phyloP scores from a whole-genome alignment of 2,113 vertebrate genomes.

The Mugil cephalus region DNA sequence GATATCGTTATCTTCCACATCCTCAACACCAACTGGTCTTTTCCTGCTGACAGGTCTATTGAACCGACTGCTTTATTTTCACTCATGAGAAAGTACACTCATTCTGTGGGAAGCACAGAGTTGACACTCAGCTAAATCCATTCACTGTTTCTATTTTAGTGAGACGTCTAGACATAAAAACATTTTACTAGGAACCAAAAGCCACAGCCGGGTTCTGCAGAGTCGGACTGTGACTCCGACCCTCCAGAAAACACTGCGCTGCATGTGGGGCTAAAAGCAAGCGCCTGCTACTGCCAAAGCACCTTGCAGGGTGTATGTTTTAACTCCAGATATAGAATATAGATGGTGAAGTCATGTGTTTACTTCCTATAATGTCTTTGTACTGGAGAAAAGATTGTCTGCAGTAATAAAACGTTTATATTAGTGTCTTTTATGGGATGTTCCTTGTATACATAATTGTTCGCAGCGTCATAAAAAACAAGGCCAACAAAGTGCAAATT shows the following conservation, averaged over 20 bases:
- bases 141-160: slow-evolving; percentile 73
- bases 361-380: slow-evolving; percentile 56
- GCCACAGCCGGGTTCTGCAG: slow-evolving; percentile 58
- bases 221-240: slow-evolving; percentile 39
- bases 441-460: slow-evolving; percentile 80
- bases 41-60: slow-evolving; percentile 40
- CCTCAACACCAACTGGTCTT: slow-evolving; percentile 29
- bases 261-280: slow-evolving; percentile 31
- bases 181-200: slow-evolving; percentile 71
- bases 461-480: slow-evolving; percentile 76
- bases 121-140: slow-evolving; percentile 63
- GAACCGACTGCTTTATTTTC: slow-evolving; percentile 33
- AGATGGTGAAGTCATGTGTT: slow-evolving; percentile 68
- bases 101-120: slow-evolving; percentile 38
- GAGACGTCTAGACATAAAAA: slow-evolving; percentile 78
- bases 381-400: slow-evolving; percentile 72
- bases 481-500: slow-evolving; percentile 75
- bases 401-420: slow-evolving; percentile 79
- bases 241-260: slow-evolving; percentile 11
- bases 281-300: slow-evolving; percentile 52
- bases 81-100: slow-evolving; percentile 69
- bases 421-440: slow-evolving; percentile 79
- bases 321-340: slow-evolving; percentile 55
- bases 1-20: slow-evolving; percentile 38
- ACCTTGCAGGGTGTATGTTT: slow-evolving; percentile 60